Conservation (phyloP, 2,113 vertebrate genomes). For the Toxotes chatareus region DNA sequence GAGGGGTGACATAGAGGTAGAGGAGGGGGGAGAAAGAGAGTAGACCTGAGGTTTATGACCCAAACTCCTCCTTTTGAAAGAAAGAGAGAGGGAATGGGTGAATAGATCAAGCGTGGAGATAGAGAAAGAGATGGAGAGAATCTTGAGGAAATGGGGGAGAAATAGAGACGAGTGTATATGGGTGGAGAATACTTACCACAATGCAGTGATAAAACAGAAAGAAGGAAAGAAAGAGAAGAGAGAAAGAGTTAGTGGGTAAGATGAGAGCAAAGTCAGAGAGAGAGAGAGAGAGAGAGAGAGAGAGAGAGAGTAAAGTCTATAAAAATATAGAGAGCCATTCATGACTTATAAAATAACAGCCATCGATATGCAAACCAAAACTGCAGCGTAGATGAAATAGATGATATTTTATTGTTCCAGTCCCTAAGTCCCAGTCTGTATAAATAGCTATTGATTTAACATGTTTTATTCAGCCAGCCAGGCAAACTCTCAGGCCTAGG, state of each 20-base stretch:
- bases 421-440: conserved; percentile 74
- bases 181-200: conserved; percentile 12
- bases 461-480: conserved; percentile 88
- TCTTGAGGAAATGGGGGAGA: not conserved
- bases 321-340: conserved; percentile 64
- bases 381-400: conserved; percentile 76
- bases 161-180: conserved; percentile 1
- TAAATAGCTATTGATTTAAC: conserved; percentile 91
- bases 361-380: conserved; percentile 71
- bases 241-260: conserved; percentile 6
- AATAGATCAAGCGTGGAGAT: not conserved
- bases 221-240: not conserved
- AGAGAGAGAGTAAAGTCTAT: conserved; percentile 41
- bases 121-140: conserved; percentile 3
- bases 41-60: conserved; percentile 48
- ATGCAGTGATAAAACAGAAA: conserved; percentile 33
- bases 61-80: conserved; percentile 11
- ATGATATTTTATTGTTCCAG: conserved; percentile 76
- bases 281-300: conserved; percentile 12
- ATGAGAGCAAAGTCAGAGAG: not conserved
- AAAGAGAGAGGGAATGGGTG: not conserved
- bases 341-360: conserved; percentile 73
- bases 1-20: not conserved
- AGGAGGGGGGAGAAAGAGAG: not conserved
- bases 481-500: conserved; percentile 78